Evolutionary conservation across 64 coral and sea anemone genomes (phyloP), one percentile per base, ranked within the genome.

Genomic region (Montipora foliosa): DNA sequence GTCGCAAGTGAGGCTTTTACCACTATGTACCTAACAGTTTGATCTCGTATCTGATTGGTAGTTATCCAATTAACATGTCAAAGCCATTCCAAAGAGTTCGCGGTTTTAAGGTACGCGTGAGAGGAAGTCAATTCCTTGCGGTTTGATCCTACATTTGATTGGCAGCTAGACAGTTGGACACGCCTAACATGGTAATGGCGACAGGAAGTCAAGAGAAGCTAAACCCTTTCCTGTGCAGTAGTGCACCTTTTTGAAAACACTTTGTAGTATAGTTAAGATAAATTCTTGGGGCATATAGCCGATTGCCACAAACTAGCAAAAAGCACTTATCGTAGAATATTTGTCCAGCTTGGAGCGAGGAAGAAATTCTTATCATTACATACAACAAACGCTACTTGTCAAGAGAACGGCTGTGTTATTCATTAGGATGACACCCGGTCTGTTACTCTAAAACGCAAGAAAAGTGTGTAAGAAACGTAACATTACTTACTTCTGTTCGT

Each of bases 401-500:
- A 74, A 74, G 70, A 74, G 70, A 22, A 74, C 70, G 3, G 70
- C 1, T 44, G 17, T 74, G 16, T 74, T 74, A 3, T 44, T 24
- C 70, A 21, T 74, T 74, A 20, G 24, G 57, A 1, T 59, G 57
- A 59, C 57, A 59, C 57, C 57, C 2, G 12, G 6, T 59, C 70
- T 74, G 70, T 74, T 74, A 74, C 70, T 74, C n/a, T 10, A 29
- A 75, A 75, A 5, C n/a, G 3, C 72, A 75, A 75, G 20, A 75
- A 29, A 75, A 29, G 24, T 75, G 0, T 59, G 57, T 2, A 8
- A 59, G 1, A 59, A 59, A 59, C 57, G 0, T 59, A 59, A 59
- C 1, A 44, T 2, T 62, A 94, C 95, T 94, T 92, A 97, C 95
- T 97, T 94, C 19, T 55, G 21, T 89, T 92, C 80, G 14, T 91